A percentile compares a stretch with the other conserved stretches of the same genome.
phyloP scores from a whole-genome alignment of 2,888 invertebrate species.

The Orthosia gothica region DNA sequence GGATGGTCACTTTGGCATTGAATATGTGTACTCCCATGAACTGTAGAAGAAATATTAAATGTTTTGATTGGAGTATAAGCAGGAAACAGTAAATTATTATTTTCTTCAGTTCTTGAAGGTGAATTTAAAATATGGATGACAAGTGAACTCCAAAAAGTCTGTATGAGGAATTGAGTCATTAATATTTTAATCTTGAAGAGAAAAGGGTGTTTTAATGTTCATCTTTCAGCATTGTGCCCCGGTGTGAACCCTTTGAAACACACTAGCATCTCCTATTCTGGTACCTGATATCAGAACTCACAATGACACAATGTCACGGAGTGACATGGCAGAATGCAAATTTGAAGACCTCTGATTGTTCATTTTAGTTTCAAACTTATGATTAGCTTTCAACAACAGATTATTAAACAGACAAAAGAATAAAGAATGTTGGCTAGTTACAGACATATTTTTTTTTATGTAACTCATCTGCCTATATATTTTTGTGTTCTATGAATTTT shows the following conservation, averaged over 20 bases:
- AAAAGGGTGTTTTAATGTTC: neutral
- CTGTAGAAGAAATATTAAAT: conserved; percentile 82
- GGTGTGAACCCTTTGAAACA: too few relatives aligned
- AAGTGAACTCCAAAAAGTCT: too few relatives aligned
- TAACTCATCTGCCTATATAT: too few relatives aligned
- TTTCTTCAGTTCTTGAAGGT: too few relatives aligned
- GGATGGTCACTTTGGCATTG: conserved; percentile 92
- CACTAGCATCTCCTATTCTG: neutral
- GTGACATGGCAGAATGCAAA: neutral
- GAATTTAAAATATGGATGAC: too few relatives aligned
- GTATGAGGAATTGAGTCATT: too few relatives aligned
- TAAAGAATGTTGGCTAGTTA: neutral
- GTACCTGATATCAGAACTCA: neutral
- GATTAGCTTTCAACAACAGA: neutral
- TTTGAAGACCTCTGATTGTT: neutral
- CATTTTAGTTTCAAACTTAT: neutral
- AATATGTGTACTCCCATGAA: conserved; percentile 97
- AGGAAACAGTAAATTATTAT: too few relatives aligned
- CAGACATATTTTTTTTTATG: neutral
- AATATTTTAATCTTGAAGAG: too few relatives aligned
- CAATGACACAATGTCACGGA: neutral
- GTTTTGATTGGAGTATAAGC: too few relatives aligned
- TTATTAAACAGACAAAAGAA: neutral
- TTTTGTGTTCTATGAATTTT: neutral
- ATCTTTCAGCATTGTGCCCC: too few relatives aligned